Evolutionary conservation across 1,140 invertebrate species (phyloP), one percentile per base, ranked within the genome.

Genomic region (Heliothis subflexa): DNA sequence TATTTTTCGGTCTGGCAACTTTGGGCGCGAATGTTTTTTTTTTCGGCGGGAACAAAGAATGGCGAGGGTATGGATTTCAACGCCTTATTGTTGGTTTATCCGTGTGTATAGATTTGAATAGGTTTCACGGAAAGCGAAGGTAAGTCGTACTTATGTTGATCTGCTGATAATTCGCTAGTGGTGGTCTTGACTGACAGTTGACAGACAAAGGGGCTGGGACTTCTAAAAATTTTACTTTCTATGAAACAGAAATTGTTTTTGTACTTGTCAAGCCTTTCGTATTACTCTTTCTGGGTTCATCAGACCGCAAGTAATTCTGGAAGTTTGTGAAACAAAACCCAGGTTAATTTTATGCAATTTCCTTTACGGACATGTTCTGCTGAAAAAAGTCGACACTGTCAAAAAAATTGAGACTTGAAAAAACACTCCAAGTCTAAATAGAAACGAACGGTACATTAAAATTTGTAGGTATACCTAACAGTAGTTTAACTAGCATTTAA

Each of bases 21-120:
- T 89, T 91, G 87, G 75, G 80, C 75, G 28, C 61, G 85, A 73
- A 85, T 88, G 85, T 92, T 90, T 92, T 93, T 92, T 89, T 90
- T 89, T 86, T 78, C 59, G 61, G 76, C 84, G 81, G 87, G 86
- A 86, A 85, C 81, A 82, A 77, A 78, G 33, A 18, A 25, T 66
- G 49, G 81, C 79, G 73, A 88, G 89, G 87, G 91, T 92, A 91
- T 93, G 83, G 86, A 92, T 94, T 91, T 93, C 93, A 83, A 91
- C 93, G 93, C 93, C 89, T 93, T 81, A 83, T 90, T 93, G 91
- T 93, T 92, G 81, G 84, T 92, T 91, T 93, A 92, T 91, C 88
- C 82, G 64, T 72, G 85, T 64, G 86, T 89, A n/a, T n/a, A n/a
- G n/a, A n/a, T n/a, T n/a, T 87, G 85, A 80, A 86, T 87, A 86